phyloP scores from a whole-genome alignment of 2,888 invertebrate genomes.

The Epinotia ramella region DNA sequence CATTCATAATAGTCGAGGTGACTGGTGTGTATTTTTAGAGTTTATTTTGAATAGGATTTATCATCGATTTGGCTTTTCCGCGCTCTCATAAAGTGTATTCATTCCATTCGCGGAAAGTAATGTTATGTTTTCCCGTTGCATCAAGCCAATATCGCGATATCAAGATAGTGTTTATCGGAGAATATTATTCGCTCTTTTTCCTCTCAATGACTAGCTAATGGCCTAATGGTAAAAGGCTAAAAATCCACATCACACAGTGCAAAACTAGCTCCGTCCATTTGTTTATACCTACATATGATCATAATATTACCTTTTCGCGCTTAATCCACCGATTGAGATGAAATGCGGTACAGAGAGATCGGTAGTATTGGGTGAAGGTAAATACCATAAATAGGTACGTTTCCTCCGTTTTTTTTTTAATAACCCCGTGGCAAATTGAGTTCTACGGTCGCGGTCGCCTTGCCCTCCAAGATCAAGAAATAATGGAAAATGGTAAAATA shows the following conservation, averaged over 20 bases:
- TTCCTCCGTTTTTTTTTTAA: too few species aligned
- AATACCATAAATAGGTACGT: too few species aligned
- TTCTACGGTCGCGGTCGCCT: too few species aligned
- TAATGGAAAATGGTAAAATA: too few species aligned
- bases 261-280: background rate
- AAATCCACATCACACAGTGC: background rate
- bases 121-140: slow-evolving; percentile 15
- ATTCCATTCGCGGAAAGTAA: background rate
- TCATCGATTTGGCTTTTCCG: slow-evolving; percentile 19
- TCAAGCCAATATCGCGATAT: background rate
- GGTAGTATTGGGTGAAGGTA: too few species aligned
- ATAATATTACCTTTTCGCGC: too few species aligned
- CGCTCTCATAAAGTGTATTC: background rate
- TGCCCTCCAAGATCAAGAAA: too few species aligned
- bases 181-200: background rate
- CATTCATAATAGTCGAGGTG: slow-evolving; percentile 31
- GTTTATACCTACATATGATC: background rate
- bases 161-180: background rate
- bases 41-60: slow-evolving; percentile 32
- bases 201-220: background rate
- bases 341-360: too few species aligned
- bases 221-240: too few species aligned
- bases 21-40: slow-evolving; percentile 18
- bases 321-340: background rate
- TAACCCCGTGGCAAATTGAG: too few species aligned